Evolutionary conservation across 2,888 invertebrate species (phyloP), one percentile per base, ranked within the genome.

Genomic region (Agriopis aurantiaria): DNA sequence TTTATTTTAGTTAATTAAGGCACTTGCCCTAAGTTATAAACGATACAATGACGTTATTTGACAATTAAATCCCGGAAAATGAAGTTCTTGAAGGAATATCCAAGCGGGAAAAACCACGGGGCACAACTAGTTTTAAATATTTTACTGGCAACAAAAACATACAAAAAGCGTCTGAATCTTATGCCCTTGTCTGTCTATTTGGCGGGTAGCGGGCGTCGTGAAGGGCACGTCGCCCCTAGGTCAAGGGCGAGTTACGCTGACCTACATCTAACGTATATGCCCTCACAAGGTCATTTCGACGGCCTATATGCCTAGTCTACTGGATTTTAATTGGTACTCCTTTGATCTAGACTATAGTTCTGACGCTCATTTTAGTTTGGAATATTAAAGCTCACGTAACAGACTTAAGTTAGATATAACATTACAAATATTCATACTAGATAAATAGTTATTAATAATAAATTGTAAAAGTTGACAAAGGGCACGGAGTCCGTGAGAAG

Each of bases 211-310:
- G 85, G 86, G 82, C 87, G 83, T 72, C 79, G 74, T 79, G 87
- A 87, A 90, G 91, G 90, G 88, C 89, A 84, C 82, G 76, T 68
- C 81, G 83, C 87, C 79, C 86, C 87, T 88, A 88, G 93, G 92
- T 92, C 93, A 93, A 92, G 93, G 93, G 89, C 88, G 83, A 78
- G 86, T 83, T 88, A 88, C 82, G 84, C 86, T 91, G 91, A 91
- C 91, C 93, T 92, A 92, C 88, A 92, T 92, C 82, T 82, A 82
- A 80, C 82, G 88, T 86, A 88, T 88, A 82, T 85, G 86, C 87
- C 87, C 85, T 86, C 73, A 77, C 84, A 88, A 90, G 89, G 90
- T 89, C 82, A 78, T 78, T 66, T 63, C 73, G 77, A 74, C 78
- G 82, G 76, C 78, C 80, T 84, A 84, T 72, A 78, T 85, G 80